A percentile compares a stretch with the other conserved stretches of the same genome.
phyloP scores from a whole-genome alignment of 2,888 invertebrate genomes.

The Adela reaumurella region DNA sequence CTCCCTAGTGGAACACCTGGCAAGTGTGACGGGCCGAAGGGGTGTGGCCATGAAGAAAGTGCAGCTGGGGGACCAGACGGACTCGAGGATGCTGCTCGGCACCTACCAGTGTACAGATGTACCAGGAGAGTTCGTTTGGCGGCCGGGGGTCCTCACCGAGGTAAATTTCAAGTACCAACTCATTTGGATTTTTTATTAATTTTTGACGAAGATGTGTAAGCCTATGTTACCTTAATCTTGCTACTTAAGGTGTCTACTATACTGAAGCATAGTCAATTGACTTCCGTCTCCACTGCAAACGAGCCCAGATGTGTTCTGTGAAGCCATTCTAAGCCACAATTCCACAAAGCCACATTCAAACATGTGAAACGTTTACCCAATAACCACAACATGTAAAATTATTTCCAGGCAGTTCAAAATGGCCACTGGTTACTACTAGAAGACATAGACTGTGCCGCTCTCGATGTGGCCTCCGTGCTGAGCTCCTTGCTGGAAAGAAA shows the following conservation, averaged over 20 bases:
- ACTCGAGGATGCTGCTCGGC: constrained; percentile 91
- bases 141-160: constrained; percentile 89
- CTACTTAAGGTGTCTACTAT: too few species aligned
- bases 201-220: too few species aligned
- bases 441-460: constrained; percentile 91
- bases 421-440: constrained; percentile 93
- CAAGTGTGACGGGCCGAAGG: constrained; percentile 69
- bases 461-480: constrained; percentile 87
- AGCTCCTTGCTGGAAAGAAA: constrained; percentile 82
- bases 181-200: too few species aligned
- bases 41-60: constrained; percentile 65
- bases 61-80: constrained; percentile 95
- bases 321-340: too few species aligned
- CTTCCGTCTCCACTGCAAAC: too few species aligned
- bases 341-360: too few species aligned
- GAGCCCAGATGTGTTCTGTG: too few species aligned
- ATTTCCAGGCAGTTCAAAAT: constrained; percentile 69
- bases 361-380: too few species aligned
- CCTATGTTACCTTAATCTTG: too few species aligned
- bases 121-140: constrained; percentile 97
- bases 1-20: constrained; percentile 80
- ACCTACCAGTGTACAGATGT: constrained; percentile 93
- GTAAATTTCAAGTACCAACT: too few species aligned
- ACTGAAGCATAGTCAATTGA: too few species aligned
- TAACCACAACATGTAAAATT: too few species aligned